A percentile compares a stretch with the other conserved stretches of the same genome.
These are phyloP conservation scores for Lasioglossum calceatum DNA, from an alignment of 2,888 invertebrate genomes.

Conservation along the genomic window DNA sequence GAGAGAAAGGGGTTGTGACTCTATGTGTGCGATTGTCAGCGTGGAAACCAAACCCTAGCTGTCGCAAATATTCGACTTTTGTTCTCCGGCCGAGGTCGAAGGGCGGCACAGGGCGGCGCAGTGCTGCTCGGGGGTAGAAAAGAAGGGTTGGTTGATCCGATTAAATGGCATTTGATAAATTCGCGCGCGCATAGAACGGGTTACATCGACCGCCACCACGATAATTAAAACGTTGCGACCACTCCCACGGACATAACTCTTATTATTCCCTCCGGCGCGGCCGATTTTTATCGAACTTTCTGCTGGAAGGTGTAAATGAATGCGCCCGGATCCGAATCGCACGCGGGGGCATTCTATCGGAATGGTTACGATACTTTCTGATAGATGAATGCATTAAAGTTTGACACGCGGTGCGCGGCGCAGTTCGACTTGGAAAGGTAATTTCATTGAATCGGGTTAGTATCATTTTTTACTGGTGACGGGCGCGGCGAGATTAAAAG, in stretches of 20 bases:
- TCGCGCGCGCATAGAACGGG: constrained; percentile 53
- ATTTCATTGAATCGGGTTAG: not conserved
- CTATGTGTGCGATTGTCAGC: constrained; percentile 38
- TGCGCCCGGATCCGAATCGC: constrained; percentile 5
- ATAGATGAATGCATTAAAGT: constrained; percentile 24
- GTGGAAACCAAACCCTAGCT: constrained; percentile 51
- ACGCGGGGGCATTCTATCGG: not conserved
- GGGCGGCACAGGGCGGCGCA: constrained; percentile 20
- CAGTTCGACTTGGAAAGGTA: not conserved
- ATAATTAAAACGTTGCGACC: constrained; percentile 71
- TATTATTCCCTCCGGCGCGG: constrained; percentile 53
- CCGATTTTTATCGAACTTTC: constrained; percentile 47
- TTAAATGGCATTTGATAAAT: constrained; percentile 73
- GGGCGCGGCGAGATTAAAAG: not conserved
- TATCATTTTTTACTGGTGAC: constrained; percentile 7
- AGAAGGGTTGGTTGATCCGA: constrained; percentile 60
- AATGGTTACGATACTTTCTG: constrained; percentile 9
- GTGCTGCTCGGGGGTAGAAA: constrained; percentile 1
- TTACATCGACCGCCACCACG: constrained; percentile 51
- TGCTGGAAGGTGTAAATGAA: constrained; percentile 23
- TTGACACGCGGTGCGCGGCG: not conserved
- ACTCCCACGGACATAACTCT: constrained; percentile 62
- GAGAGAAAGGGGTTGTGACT: not conserved
- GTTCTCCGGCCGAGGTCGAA: constrained; percentile 55
- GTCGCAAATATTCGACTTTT: constrained; percentile 67